Evolutionary conservation across 2,888 invertebrate genomes (phyloP), one percentile per base, ranked within the genome.

Genomic region (Podabrus alpinus): DNA sequence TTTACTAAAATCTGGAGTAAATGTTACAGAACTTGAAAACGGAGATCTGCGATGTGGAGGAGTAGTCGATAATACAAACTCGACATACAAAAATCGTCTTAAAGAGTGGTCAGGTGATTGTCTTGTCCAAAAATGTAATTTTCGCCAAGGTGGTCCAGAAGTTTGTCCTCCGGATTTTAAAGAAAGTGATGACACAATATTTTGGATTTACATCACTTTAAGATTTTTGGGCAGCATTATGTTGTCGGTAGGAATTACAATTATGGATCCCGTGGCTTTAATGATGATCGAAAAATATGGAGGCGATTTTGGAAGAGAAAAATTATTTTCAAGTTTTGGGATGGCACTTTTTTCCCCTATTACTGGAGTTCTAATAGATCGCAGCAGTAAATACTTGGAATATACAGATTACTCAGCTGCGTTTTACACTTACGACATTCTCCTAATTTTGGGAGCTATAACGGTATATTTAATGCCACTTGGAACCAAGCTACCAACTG

Each of bases 341-440:
- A 94, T 94, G 94, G 94, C 94, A 24, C 91, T 94, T 84, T 94
- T 94, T 86, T 94, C 94, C 16, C 94, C 94, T 76, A 91, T 95
- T 78, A 94, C 94, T 1, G 95, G 95, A 80, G 90, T 93, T 82
- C 89, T 95, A 82, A 94, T 95, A 85, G 94, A 95, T 89, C 91
- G 90, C 88, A 90, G 89, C 80, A 92, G 92, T 84, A 88, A 89
- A 88, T 88, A 89, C 87, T 88, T 90, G 72, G 94, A 93, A 80
- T 93, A 94, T 85, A 94, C 94, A 1, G 94, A 95, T 86, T 95
- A 95, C 87, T 94, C 94, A 70, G 93, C 95, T n/a, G 94, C 95
- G n/a, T 95, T 95, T 86, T 95, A 94, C 85, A 91, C 93, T 0
- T 94, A 95, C 82, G 94, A 95, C 83, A 90, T 92, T 66, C 88